phyloP scores from a whole-genome alignment of 2,888 invertebrate genomes.

The Oscheius sp. region DNA sequence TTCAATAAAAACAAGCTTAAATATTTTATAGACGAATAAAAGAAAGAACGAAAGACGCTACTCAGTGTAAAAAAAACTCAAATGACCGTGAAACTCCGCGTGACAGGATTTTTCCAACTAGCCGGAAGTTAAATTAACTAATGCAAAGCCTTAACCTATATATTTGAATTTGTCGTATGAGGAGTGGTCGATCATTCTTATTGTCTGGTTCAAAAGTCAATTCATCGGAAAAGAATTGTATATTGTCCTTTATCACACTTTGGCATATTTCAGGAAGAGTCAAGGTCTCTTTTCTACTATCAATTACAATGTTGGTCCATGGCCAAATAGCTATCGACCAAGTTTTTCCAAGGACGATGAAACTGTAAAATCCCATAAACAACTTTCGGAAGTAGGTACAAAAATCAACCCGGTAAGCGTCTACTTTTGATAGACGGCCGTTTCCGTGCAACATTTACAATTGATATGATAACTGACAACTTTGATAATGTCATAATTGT shows the following conservation, averaged over 20 bases:
- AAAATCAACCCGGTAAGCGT: background rate
- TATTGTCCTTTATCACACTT: background rate
- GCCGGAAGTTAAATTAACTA: too few species aligned
- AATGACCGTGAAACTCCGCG: too few species aligned
- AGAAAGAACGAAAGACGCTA: background rate
- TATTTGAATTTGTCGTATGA: too few species aligned
- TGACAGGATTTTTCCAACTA: too few species aligned
- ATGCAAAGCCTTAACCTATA: too few species aligned
- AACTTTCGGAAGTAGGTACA: background rate
- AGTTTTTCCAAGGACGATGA: slow-evolving; percentile 22
- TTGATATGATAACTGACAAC: too few species aligned
- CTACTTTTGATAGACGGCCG: background rate
- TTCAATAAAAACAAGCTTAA: too few species aligned
- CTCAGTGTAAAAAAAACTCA: too few species aligned
- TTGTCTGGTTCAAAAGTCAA: too few species aligned
- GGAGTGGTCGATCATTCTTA: too few species aligned
- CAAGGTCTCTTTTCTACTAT: slow-evolving; percentile 20
- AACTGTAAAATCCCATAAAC: slow-evolving; percentile 3
- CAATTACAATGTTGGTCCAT: slow-evolving; percentile 10
- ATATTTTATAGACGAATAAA: background rate
- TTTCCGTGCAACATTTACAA: background rate
- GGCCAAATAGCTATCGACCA: slow-evolving; percentile 28
- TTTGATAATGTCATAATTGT: too few species aligned
- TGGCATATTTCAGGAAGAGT: background rate
- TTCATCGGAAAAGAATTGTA: too few species aligned